phyloP scores from a whole-genome alignment of 2,888 invertebrate species.

The Dromius quadrimaculatus region DNA sequence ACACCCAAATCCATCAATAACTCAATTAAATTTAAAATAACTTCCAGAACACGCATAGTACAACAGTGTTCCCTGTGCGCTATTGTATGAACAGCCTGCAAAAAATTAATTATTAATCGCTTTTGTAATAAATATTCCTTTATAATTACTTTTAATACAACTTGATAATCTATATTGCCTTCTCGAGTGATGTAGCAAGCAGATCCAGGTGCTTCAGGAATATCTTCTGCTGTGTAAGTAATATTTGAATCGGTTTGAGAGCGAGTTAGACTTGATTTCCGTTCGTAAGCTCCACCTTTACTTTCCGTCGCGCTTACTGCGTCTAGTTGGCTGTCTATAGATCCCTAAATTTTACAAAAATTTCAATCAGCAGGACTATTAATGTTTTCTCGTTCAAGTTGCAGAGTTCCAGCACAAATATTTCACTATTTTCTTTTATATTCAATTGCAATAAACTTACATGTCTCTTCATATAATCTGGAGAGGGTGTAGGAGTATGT shows the following conservation, averaged over 20 bases:
- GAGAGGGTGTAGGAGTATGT: slow-evolving; percentile 92
- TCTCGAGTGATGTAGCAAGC: slow-evolving; percentile 93
- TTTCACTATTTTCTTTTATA: background rate
- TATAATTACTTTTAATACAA: slow-evolving; percentile 79
- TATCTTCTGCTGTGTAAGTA: slow-evolving; percentile 86
- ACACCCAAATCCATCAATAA: slow-evolving; percentile 92
- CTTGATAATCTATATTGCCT: slow-evolving; percentile 92
- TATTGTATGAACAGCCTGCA: slow-evolving; percentile 88
- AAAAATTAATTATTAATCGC: background rate
- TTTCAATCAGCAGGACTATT: slow-evolving; percentile 5
- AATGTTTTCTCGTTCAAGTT: too few species aligned
- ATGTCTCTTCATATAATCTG: slow-evolving; percentile 86
- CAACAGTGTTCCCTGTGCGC: slow-evolving; percentile 88
- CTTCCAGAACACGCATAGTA: slow-evolving; percentile 91
- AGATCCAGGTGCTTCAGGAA: slow-evolving; percentile 90
- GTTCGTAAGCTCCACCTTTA: slow-evolving; percentile 74
- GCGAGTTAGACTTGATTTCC: slow-evolving; percentile 81
- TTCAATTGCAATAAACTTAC: slow-evolving; percentile 64
- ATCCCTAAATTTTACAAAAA: slow-evolving; percentile 71
- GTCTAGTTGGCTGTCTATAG: slow-evolving; percentile 87
- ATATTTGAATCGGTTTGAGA: slow-evolving; percentile 95
- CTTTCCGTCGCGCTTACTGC: slow-evolving; percentile 73
- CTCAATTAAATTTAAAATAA: slow-evolving; percentile 92
- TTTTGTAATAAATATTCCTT: slow-evolving; percentile 7
- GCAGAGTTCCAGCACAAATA: too few species aligned